Base-by-base conservation (phyloP, 2,888 invertebrate species). In the Ectobius pallidus region DNA sequence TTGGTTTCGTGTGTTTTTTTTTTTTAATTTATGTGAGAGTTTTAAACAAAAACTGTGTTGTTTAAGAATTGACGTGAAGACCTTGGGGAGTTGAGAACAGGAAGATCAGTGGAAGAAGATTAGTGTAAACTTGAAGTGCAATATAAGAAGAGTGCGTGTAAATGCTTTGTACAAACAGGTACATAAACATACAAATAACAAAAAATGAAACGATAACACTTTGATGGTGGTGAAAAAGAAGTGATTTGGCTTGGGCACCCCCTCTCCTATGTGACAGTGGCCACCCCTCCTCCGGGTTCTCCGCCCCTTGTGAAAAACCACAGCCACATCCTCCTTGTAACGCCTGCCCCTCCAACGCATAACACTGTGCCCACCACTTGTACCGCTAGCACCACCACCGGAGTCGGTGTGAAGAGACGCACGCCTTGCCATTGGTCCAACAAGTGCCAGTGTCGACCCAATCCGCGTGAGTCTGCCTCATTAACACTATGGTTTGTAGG, bases 311-410 rank as follows among this genome's bases (percentile, higher is more conserved):
- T 39, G 63, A 58, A 18, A 44, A 46, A 65, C 70, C 67, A 7
- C 83, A 84, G 83, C 84, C 84, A 84, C 85, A 85, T 84, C 84
- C 85, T 85, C 84, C 84, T 81, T 82, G 81, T 85, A 85, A 85
- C 84, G 85, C 86, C 86, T 86, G 82, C 81, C 84, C 83, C 82
- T 82, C 77, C 34, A 42, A 44, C 73, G 71, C 62, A 55, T 68
- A 77, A 77, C 75, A 65, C 78, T 78, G 76, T 77, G 76, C 78
- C 76, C 78, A 42, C 75, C 25, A 52, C n/a, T 20, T 52, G 22
- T 22, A 46, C 46, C 46, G 20, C 46, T 74, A 70, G 69, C 61
- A 70, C 70, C 75, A 70, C 73, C 63, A 70, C 76, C 73, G 68
- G 58, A 74, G 68, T 74, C 63, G 74, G 63, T 69, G 61, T 73